Base-by-base conservation (phyloP, 1,140 invertebrate genomes). In the Solenopsis fugax region DNA sequence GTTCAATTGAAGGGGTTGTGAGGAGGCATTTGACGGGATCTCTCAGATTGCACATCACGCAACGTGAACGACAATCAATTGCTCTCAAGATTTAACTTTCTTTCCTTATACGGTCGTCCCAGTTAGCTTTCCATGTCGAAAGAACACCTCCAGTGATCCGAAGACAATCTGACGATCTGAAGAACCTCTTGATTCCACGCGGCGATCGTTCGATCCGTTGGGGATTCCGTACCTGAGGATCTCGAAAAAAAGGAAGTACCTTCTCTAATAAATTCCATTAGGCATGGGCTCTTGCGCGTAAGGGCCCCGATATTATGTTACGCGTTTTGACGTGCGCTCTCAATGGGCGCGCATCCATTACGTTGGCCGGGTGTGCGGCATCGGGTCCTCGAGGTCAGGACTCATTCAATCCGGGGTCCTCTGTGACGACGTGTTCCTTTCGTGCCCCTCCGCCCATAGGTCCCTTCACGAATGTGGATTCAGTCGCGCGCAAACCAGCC, bases 211-310 rank as follows among this genome's bases (percentile, higher is more conserved):
- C 54, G 52, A 41, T 41, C 34, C 72, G 10, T 71, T 78, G 21
- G 50, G 65, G 54, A n/a, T 29, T 54, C 48, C 67, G 88, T 90
- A 90, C 77, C 67, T 67, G 76, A 54, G 29, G 48, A 50, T 50
- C 65, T 13, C 21, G 16, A 29, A 52, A 56, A 56, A 69, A 82
- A 62, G 62, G 48, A 80, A 50, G 50, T 86, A 71, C 88, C 87
- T 92, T 89, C 93, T 94, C 92, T 94, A 95, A 95, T 95, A 95
- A 95, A 94, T 94, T 94, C 94, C 92, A 95, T 95, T 95, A 94
- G 94, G 60, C 91, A 94, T 93, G 94, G 93, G 90, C 92, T 92
- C 92, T 94, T 93, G 90, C 91, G 80, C 89, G 82, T 87, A 89
- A 93, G 92, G 91, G 88, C 88, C 91, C 91, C 73, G 92, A 94